Conservation (phyloP, 2,797 vertebrate genomes). For the Sebastolobus altivelis region DNA sequence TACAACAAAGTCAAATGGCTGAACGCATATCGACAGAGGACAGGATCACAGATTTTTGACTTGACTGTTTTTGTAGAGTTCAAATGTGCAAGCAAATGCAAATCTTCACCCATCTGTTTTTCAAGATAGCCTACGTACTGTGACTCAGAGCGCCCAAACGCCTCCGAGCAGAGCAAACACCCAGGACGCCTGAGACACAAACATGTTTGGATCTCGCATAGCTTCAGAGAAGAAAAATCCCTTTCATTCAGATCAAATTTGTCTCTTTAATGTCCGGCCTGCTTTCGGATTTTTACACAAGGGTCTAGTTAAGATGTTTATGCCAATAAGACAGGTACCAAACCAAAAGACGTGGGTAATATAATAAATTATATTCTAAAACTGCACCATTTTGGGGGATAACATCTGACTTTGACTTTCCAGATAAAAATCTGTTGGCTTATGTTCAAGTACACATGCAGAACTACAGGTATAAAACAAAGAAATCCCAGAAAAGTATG, state of each 20-base stretch:
- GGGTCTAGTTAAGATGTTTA: background rate
- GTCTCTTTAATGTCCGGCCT: slow-evolving; percentile 3
- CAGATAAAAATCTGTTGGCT: background rate
- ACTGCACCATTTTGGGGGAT: background rate
- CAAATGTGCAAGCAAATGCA: background rate
- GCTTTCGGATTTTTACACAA: background rate
- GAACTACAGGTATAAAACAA: background rate
- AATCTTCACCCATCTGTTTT: slow-evolving; percentile 3
- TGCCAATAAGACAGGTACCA: background rate
- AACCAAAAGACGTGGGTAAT: background rate
- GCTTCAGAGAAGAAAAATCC: background rate
- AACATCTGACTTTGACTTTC: background rate
- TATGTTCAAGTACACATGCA: background rate
- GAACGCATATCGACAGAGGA: background rate
- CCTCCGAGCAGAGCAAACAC: background rate
- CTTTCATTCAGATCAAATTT: slow-evolving; percentile 1
- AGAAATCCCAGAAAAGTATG: background rate
- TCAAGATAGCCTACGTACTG: background rate
- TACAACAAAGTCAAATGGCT: background rate
- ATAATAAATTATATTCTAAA: background rate
- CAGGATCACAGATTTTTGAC: slow-evolving; percentile 7
- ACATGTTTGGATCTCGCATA: background rate
- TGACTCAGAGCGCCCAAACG: background rate
- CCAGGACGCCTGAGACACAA: background rate
- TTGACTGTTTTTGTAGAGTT: slow-evolving; percentile 1